Conservation (phyloP, 2,797 vertebrate genomes). For the Rhinoraja longicauda region DNA sequence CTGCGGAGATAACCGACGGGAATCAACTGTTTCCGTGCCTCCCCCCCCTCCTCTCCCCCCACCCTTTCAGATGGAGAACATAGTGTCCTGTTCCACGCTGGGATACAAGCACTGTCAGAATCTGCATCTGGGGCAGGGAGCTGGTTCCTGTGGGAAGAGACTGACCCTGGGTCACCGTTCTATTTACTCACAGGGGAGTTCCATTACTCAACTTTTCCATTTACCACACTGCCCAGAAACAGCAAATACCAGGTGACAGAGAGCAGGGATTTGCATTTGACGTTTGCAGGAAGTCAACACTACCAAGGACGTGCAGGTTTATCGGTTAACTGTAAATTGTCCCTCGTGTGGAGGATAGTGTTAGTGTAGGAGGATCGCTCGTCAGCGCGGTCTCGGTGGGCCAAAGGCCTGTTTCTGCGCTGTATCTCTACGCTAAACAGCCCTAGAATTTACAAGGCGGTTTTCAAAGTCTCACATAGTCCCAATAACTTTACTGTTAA, state of each 20-base stretch:
- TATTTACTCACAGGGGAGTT: constrained; percentile 4
- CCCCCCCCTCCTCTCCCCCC: too few species aligned
- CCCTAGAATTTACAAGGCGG: not conserved
- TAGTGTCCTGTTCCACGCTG: not conserved
- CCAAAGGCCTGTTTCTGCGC: too few species aligned
- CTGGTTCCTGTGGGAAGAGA: constrained; percentile 25
- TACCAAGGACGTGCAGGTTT: too few species aligned
- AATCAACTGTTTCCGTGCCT: not conserved
- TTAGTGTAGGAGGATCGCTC: too few species aligned
- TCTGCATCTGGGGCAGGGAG: not conserved
- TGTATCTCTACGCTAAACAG: too few species aligned
- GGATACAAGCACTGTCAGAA: not conserved
- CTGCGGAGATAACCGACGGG: too few species aligned
- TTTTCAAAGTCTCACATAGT: not conserved
- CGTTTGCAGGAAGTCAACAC: too few species aligned
- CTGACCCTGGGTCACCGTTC: constrained; percentile 14
- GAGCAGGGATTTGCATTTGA: not conserved
- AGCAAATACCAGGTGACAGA: not conserved
- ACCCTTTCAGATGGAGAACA: not conserved
- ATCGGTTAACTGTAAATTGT: too few species aligned
- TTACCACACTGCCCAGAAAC: not conserved
- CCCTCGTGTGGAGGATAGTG: too few species aligned
- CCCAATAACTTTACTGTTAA: not conserved
- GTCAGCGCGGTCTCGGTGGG: too few species aligned
- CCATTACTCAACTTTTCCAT: constrained; percentile 20